Evolutionary conservation across 2,888 invertebrate genomes (phyloP), one percentile per base, ranked within the genome.

Genomic region (Cinara cedri): DNA sequence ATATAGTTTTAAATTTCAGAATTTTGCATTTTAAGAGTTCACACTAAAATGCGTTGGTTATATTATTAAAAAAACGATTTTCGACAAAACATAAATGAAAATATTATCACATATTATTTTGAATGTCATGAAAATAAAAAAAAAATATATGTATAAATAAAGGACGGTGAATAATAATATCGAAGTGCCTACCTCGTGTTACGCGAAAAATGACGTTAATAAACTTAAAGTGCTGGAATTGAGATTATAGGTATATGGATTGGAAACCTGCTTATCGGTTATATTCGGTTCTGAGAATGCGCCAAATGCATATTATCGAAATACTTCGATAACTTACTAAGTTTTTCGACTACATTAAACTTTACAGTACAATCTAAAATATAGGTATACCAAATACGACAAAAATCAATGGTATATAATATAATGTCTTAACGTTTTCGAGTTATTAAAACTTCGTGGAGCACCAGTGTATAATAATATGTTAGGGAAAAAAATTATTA

Each of bases 231-330:
- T 49, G 21, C 26, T 26, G 3, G 26, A 26, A 68, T 19, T 26
- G 24, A 68, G 26, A 49, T 34, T 34, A 34, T 34, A n/a, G n/a
- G n/a, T 34, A 34, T 34, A 26, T 68, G 24, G 26, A 51, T 51
- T 49, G 68, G 16, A 68, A 51, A 26, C n/a, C 19, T 26, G 66
- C 11, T 51, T 51, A 68, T 68, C 26, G 34, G 34, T 34, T 34
- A 34, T 34, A 34, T 34, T 34, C 34, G 68, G 26, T 68, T 68
- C 26, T 51, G 49, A 6, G 51, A 68, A 68, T 68, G 49, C n/a
- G 62, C 68, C 26, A 51, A 51, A 26, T 68, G 24, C 16, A 34
- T 34, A 4, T 6, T 34, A 34, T 34, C 34, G 62, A 62, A 49
- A 66, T 49, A 66, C 19, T 51, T 63, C 49, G 13, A 26, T 4